A percentile compares a stretch with the other conserved stretches of the same genome.
Evolutionary conservation across 2,113 vertebrate species (phyloP).

Genomic region (Diphyllodes magnificus): DNA sequence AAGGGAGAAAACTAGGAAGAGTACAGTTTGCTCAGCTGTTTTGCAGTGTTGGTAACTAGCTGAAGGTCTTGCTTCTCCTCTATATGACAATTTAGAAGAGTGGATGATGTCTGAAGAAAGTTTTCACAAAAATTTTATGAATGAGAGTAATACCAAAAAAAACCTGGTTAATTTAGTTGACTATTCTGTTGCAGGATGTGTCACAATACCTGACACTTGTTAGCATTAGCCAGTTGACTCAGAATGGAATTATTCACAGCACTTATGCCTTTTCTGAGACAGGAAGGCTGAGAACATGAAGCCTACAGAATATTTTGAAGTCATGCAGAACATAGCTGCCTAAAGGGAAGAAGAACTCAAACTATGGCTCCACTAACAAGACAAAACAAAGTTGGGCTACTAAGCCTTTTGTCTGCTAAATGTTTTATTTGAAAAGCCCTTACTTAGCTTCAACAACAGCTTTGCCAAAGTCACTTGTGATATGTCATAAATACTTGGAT

Average conservation of each 20-base stretch:
- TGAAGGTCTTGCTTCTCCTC: background rate
- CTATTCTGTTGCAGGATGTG: background rate
- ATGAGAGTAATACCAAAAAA: background rate
- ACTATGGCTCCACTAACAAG: background rate
- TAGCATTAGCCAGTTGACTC: conserved; percentile 11
- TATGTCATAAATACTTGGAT: background rate
- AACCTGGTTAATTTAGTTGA: background rate
- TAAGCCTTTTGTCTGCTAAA: background rate
- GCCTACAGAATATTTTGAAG: background rate
- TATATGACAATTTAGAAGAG: background rate
- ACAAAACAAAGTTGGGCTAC: background rate
- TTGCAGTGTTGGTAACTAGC: background rate
- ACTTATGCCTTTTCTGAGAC: background rate
- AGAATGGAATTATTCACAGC: background rate
- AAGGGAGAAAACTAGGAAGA: background rate
- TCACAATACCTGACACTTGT: background rate
- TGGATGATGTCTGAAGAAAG: background rate
- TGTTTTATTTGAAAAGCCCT: background rate
- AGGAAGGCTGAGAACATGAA: background rate
- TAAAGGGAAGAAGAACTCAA: background rate
- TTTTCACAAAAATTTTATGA: background rate
- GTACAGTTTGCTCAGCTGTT: background rate
- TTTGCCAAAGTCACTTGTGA: background rate
- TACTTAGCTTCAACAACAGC: background rate
- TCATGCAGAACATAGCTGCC: background rate